Evolutionary conservation across 23 tunicate genomes (phyloP).

Genomic region (Aplidium turbinatum): DNA sequence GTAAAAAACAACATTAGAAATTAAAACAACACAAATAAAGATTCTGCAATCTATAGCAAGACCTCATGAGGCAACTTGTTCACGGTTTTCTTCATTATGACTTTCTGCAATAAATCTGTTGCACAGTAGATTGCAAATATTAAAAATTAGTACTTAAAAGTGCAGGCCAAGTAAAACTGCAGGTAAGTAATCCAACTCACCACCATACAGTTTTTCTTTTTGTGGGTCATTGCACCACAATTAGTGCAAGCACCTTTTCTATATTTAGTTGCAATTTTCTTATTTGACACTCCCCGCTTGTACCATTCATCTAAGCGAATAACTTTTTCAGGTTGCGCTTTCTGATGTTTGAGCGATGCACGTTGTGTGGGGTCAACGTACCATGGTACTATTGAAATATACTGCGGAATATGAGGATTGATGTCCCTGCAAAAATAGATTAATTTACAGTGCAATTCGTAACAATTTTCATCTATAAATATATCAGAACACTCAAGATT

Average conservation of each 20-base stretch:
- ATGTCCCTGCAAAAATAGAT: conserved; percentile 64
- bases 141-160: too few relatives aligned
- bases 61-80: background rate
- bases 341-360: conserved; percentile 94
- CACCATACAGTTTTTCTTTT: conserved; percentile 90
- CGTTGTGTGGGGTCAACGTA: conserved; percentile 93
- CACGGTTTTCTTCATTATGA: background rate
- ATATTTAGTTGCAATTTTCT: conserved; percentile 80
- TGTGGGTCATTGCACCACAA: conserved; percentile 96
- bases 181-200: too few relatives aligned
- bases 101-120: too few relatives aligned
- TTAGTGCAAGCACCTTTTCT: conserved; percentile 93
- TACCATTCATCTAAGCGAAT: conserved; percentile 89
- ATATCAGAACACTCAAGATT: too few relatives aligned
- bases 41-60: background rate
- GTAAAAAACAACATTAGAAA: background rate
- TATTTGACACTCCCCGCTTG: conserved; percentile 74
- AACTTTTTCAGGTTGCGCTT: conserved; percentile 64
- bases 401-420: conserved; percentile 97
- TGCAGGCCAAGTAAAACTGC: too few relatives aligned
- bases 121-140: too few relatives aligned
- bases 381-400: conserved; percentile 98
- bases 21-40: background rate
- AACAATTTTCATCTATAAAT: too few relatives aligned
- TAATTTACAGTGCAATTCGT: too few relatives aligned